These are phyloP conservation scores for Phocides pigmalion DNA, from an alignment of 1,140 invertebrate species.

Conservation along the genomic window DNA sequence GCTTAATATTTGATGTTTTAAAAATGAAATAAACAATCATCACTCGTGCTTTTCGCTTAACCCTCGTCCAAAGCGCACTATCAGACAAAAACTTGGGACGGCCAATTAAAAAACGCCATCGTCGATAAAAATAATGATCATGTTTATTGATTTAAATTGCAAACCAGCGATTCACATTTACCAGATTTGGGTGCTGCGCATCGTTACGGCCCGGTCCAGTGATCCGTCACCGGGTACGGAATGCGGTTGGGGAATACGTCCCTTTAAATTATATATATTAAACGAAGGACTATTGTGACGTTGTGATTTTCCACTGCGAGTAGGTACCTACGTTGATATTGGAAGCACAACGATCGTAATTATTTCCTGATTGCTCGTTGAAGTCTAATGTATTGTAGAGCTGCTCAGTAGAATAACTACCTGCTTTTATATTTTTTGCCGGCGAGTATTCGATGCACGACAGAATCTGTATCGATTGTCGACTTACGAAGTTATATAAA, in stretches of 20 bases:
- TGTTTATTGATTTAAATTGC: conserved; percentile 70
- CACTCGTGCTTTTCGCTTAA: not conserved
- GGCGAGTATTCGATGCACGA: not conserved
- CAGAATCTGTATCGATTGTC: conserved; percentile 4
- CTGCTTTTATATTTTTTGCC: conserved; percentile 11
- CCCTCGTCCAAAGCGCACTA: conserved; percentile 29
- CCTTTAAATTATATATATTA: conserved; percentile 21
- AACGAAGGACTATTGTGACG: conserved; percentile 23
- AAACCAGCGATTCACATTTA: conserved; percentile 47
- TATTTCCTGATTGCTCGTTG: conserved; percentile 34
- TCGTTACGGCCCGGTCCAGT: conserved; percentile 4
- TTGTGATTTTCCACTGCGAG: conserved; percentile 26
- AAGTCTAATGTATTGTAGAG: conserved; percentile 35
- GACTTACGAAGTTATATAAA: not conserved
- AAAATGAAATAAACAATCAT: conserved; percentile 7
- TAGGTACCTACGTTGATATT: conserved; percentile 4
- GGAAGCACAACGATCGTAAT: conserved; percentile 25
- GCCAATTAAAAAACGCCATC: conserved; percentile 56
- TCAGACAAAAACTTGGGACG: conserved; percentile 31
- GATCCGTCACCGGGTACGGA: conserved; percentile 15
- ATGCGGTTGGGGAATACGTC: conserved; percentile 24
- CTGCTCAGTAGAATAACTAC: not conserved
- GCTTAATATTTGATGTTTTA: not conserved
- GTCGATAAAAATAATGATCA: conserved; percentile 55
- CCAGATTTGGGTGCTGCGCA: conserved; percentile 37